Percentiles rank a stretch among this genome's conserved stretches.
phyloP scores from a whole-genome alignment of 2,113 vertebrate species.

The Macheiramphus alcinus region DNA sequence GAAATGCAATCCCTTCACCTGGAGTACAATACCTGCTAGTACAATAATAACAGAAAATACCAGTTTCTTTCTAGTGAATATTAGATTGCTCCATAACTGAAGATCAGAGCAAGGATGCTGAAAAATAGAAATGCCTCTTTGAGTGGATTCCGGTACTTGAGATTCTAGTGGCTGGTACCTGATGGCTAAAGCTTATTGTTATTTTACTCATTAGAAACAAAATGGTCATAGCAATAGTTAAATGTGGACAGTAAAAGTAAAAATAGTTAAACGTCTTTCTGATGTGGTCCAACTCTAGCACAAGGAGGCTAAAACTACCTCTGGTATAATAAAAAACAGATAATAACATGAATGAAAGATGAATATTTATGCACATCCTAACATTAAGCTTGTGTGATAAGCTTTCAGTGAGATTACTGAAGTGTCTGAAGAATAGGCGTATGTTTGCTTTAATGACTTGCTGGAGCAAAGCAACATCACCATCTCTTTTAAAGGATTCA shows the following conservation, averaged over 20 bases:
- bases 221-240: neutral
- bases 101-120: neutral
- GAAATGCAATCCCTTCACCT: conserved; percentile 16
- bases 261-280: neutral
- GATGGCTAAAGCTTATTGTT: neutral
- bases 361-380: neutral
- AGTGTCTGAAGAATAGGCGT: neutral
- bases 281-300: neutral
- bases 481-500: neutral
- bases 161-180: neutral
- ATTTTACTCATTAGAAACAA: neutral
- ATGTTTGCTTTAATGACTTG: neutral
- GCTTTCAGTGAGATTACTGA: neutral
- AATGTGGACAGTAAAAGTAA: neutral
- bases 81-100: neutral
- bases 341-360: neutral
- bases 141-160: neutral
- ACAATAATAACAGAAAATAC: neutral
- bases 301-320: neutral
- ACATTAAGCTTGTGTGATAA: neutral
- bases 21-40: neutral
- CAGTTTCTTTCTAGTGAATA: neutral
- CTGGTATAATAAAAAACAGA: neutral
- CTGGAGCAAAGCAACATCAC: neutral
- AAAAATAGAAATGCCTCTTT: neutral